Evolutionary conservation across 2,888 invertebrate genomes (phyloP), one percentile per base, ranked within the genome.

Genomic region (Diarsia mendica): DNA sequence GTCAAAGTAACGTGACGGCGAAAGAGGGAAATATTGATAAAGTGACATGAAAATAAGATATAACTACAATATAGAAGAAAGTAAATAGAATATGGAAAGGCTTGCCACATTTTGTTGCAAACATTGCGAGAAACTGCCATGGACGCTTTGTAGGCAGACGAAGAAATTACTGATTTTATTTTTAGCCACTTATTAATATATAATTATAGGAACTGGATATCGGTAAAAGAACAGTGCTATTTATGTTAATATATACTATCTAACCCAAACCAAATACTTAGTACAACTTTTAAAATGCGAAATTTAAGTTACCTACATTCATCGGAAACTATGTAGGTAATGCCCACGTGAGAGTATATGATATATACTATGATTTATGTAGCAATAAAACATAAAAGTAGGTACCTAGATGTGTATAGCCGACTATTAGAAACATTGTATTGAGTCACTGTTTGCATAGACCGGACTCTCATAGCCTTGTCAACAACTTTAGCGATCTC

Each of bases 11-110:
- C 49, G 55, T 75, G 72, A 72, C 66, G 49, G 63, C 13, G 46
- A 58, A 33, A 68, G 10, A 64, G 61, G 51, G 65, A 73, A 87
- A 85, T 66, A 82, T 79, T 86, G 68, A 68, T 68, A 73, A 75
- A 70, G 55, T 68, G 67, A 64, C 51, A 60, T 46, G 65, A 67
- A 82, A 85, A 74, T 60, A 84, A 79, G 63, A 75, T 63, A 61
- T 51, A 72, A 46, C 33, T 61, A 66, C 28, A 61, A 55, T 18
- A 49, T 66, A 44, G 46, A n/a, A 53, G 46, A 66, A 63, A 53
- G 51, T 79, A 83, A 81, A 83, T 63, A 73, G 11, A 79, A 72
- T 58, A 53, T 51, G 68, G 33, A 73, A 58, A 55, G 23, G 48
- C 20, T 60, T 67, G 46, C 72, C 20, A 58, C 23, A 61, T 33